phyloP scores from a whole-genome alignment of 2,888 invertebrate genomes.

The Thumatha senex region DNA sequence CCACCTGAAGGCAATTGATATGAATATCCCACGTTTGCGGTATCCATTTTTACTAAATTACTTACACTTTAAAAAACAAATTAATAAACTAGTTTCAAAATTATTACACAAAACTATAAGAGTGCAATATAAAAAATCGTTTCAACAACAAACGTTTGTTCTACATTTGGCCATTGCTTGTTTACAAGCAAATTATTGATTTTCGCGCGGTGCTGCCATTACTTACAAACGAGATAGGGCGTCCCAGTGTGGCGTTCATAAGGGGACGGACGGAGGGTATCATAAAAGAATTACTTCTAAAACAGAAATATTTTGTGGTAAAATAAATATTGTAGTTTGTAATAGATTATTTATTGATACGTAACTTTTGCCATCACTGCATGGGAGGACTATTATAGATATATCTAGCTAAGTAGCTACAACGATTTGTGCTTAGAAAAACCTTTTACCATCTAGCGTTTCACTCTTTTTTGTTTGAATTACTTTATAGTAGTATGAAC shows the following conservation, averaged over 20 bases:
- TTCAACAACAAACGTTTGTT: slow-evolving; percentile 50
- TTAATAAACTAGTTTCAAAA: slow-evolving; percentile 36
- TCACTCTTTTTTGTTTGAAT: no score
- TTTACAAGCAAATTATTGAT: slow-evolving; percentile 80
- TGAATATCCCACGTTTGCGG: slow-evolving; percentile 90
- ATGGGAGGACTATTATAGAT: no score
- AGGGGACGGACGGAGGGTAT: background rate
- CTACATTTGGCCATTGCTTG: slow-evolving; percentile 64
- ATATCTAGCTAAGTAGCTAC: no score
- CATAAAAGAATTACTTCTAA: no score
- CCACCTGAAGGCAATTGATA: slow-evolving; percentile 93
- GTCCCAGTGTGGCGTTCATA: slow-evolving; percentile 16
- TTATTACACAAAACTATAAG: slow-evolving; percentile 59
- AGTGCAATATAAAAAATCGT: slow-evolving; percentile 48
- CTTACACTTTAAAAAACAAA: slow-evolving; percentile 14
- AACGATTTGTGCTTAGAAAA: no score
- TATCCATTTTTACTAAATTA: slow-evolving; percentile 64
- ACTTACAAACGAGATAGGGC: slow-evolving; percentile 14
- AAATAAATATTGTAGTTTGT: no score
- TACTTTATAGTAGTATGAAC: no score
- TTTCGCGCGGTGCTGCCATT: slow-evolving; percentile 51
- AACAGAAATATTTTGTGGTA: no score
- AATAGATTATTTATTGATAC: no score
- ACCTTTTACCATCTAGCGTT: no score
- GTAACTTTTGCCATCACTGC: no score